phyloP scores from a whole-genome alignment of 1,140 invertebrate genomes.

The Drosophila watanabei region DNA sequence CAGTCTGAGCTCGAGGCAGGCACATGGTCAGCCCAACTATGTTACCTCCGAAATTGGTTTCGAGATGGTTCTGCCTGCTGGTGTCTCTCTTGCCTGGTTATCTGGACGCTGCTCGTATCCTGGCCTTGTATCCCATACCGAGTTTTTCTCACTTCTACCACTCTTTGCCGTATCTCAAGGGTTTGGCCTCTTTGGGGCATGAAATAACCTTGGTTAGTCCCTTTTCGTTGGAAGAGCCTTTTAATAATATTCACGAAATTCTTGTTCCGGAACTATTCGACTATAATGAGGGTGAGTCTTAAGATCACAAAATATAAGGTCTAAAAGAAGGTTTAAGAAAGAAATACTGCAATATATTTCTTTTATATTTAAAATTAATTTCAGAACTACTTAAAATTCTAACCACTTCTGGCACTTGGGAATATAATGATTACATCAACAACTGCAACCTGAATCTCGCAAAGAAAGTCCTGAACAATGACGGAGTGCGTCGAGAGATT shows the following conservation, averaged over 20 bases:
- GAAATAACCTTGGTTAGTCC: constrained; percentile 25
- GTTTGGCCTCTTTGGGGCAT: constrained; percentile 23
- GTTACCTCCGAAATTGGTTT: not conserved
- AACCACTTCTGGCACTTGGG: constrained; percentile 1
- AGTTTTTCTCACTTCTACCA: constrained; percentile 19
- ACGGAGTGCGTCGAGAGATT: constrained; percentile 26
- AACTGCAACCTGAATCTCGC: not conserved
- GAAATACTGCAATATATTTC: not conserved
- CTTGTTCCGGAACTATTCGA: constrained; percentile 14
- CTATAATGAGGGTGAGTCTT: constrained; percentile 4
- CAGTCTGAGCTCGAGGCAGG: not conserved
- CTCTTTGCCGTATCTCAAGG: constrained; percentile 21
- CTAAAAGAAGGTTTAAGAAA: no score
- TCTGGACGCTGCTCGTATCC: constrained; percentile 17
- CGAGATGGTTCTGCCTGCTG: not conserved
- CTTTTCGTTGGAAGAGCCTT: not conserved
- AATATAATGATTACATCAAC: constrained; percentile 6
- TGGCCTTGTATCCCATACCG: constrained; percentile 30
- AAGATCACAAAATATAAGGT: not conserved
- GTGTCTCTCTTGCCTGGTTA: constrained; percentile 3
- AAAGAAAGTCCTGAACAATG: constrained; percentile 25
- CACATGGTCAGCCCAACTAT: not conserved
- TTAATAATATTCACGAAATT: constrained; percentile 19
- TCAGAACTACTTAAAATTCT: not conserved
- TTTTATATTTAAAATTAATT: not conserved